Evolutionary conservation across 2,888 invertebrate species (phyloP).

Genomic region (Amblyjoppa proteus): DNA sequence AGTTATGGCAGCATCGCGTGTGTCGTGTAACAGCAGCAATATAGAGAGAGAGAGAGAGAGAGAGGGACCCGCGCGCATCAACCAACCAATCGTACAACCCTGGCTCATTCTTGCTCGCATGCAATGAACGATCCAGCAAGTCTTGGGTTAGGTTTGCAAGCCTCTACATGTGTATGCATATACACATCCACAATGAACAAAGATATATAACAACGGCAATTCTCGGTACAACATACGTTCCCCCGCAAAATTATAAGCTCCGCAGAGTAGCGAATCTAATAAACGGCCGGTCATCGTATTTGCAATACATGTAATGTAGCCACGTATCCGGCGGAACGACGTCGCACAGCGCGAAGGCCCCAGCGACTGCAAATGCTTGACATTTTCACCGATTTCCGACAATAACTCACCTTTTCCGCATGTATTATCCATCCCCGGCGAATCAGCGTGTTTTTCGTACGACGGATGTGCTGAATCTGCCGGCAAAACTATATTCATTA

Average conservation of each 20-base stretch:
- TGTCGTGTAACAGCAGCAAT: slow-evolving; percentile 61
- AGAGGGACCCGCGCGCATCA: slow-evolving; percentile 43
- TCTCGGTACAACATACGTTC: slow-evolving; percentile 29
- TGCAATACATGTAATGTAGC: slow-evolving; percentile 80
- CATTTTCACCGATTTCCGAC: slow-evolving; percentile 70
- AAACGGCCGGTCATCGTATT: slow-evolving; percentile 76
- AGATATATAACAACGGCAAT: slow-evolving; percentile 24
- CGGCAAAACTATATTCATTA: slow-evolving; percentile 56
- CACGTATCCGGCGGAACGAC: slow-evolving; percentile 82
- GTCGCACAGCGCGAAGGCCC: slow-evolving; percentile 22
- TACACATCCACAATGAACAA: not conserved
- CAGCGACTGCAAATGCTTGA: slow-evolving; percentile 64
- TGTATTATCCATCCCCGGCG: slow-evolving; percentile 26
- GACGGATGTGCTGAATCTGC: slow-evolving; percentile 56
- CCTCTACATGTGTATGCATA: slow-evolving; percentile 12
- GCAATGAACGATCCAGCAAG: slow-evolving; percentile 58
- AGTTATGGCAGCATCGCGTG: slow-evolving; percentile 72
- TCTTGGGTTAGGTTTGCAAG: slow-evolving; percentile 19
- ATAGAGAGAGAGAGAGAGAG: not conserved
- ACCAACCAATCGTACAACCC: slow-evolving; percentile 67
- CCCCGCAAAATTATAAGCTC: slow-evolving; percentile 69
- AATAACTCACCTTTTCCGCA: slow-evolving; percentile 50
- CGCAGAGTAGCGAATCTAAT: slow-evolving; percentile 82
- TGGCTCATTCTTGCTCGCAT: slow-evolving; percentile 63
- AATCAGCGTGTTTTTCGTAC: slow-evolving; percentile 38